Evolutionary conservation across 2,113 vertebrate genomes (phyloP), one percentile per base, ranked within the genome.

Genomic region (Zeus faber): DNA sequence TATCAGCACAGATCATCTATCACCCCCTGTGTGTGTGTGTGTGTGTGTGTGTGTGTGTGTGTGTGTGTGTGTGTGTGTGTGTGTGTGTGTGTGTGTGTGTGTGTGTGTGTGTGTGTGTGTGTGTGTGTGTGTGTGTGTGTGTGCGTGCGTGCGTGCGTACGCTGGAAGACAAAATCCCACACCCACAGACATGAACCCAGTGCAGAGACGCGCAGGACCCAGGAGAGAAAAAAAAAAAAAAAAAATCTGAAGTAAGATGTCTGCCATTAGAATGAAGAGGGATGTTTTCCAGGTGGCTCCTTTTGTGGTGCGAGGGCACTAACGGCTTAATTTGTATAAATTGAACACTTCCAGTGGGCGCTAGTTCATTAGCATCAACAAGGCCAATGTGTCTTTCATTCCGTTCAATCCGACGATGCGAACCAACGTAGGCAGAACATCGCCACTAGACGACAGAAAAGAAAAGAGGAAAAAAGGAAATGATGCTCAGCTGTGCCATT

Each of bases 1-100:
- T 51, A 58, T 83, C 68, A 75, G 70, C 53, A 43, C 67, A 58
- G 60, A 70, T 76, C 67, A 75, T 85, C 67, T 69, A 77, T 82
- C 79, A 82, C 55, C 9, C 23, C 0, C 29, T 18, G 43, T 41
- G 64, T 21, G 48, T n/a, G n/a, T n/a, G n/a, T n/a, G n/a, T n/a
- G n/a, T n/a, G n/a, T n/a, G n/a, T n/a, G n/a, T n/a, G n/a, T n/a
- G n/a, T n/a, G n/a, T n/a, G n/a, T n/a, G n/a, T n/a, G n/a, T n/a
- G n/a, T n/a, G n/a, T n/a, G n/a, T n/a, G n/a, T n/a, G n/a, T n/a
- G n/a, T n/a, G n/a, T n/a, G n/a, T n/a, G n/a, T n/a, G n/a, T n/a
- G n/a, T n/a, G n/a, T n/a, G n/a, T n/a, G n/a, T n/a, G n/a, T n/a
- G n/a, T n/a, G n/a, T n/a, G n/a, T n/a, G n/a, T n/a, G n/a, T n/a